A percentile compares a stretch with the other conserved stretches of the same genome.
Evolutionary conservation across 2,888 invertebrate species (phyloP).

Genomic region (Callyntrura sp.): DNA sequence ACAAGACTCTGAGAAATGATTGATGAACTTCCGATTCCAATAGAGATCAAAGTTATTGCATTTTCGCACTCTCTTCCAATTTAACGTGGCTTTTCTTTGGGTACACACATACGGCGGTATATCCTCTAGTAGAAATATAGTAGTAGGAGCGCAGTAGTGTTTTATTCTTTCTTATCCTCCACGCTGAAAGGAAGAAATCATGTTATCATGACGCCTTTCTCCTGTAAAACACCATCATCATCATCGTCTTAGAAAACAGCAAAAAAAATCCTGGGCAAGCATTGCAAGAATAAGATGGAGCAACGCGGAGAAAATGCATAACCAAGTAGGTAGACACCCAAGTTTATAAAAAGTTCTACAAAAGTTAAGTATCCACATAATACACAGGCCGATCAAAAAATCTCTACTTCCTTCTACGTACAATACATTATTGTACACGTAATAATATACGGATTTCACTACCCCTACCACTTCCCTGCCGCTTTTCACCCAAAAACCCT

Average conservation of each 20-base stretch:
- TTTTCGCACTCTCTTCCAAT: constrained; percentile 75
- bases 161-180: constrained; percentile 16
- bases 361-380: neutral
- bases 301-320: neutral
- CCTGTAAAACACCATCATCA: constrained; percentile 28
- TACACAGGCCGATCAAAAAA: constrained; percentile 34
- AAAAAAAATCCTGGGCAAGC: neutral
- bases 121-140: no score
- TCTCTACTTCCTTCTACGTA: constrained; percentile 38
- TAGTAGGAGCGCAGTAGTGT: neutral
- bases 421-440: constrained; percentile 23
- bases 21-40: constrained; percentile 84
- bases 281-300: neutral
- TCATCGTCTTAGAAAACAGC: neutral
- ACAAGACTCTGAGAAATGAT: constrained; percentile 80
- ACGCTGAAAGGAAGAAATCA: constrained; percentile 10
- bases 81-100: constrained; percentile 56
- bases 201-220: constrained; percentile 52
- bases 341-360: neutral
- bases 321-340: neutral
- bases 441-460: neutral
- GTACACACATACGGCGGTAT: neutral
- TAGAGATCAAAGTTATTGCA: constrained; percentile 84
- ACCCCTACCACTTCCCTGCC: neutral
- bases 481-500: neutral